Conservation (phyloP, 2,113 vertebrate species). For the Tychaedon coryphoeus region DNA sequence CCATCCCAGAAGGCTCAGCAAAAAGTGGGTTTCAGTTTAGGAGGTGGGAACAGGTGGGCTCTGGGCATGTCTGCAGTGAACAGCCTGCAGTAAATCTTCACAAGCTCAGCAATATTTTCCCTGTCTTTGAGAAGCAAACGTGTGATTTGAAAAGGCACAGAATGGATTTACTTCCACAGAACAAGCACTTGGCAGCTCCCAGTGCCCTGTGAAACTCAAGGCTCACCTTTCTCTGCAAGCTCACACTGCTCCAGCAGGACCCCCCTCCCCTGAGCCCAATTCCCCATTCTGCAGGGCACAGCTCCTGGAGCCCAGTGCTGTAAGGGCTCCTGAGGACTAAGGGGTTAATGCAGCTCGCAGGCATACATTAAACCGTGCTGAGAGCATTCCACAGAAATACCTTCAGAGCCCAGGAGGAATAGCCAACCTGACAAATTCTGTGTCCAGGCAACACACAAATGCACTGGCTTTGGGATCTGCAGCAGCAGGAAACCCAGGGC, state of each 20-base stretch:
- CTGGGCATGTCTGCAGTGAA: background rate
- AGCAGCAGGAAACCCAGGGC: background rate
- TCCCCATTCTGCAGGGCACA: background rate
- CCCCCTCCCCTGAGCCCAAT: background rate
- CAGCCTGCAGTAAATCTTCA: background rate
- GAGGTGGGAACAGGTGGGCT: background rate
- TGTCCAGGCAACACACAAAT: background rate
- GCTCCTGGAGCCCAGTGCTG: rapidly evolving
- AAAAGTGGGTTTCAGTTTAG: background rate
- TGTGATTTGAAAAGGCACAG: background rate
- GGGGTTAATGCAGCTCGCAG: slow-evolving; percentile 14
- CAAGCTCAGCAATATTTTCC: background rate
- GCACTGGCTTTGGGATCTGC: background rate
- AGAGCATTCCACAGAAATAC: slow-evolving; percentile 48
- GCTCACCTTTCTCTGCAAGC: background rate
- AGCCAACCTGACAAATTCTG: background rate
- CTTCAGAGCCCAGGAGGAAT: background rate
- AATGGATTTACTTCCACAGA: rapidly evolving
- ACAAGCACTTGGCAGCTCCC: background rate
- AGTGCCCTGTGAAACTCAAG: background rate
- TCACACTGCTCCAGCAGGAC: background rate
- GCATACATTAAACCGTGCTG: background rate
- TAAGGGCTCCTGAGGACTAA: background rate
- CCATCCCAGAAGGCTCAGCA: background rate
- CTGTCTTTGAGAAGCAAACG: background rate